A percentile compares a stretch with the other conserved stretches of the same genome.
These are phyloP conservation scores for Cephalopholis sonnerati DNA, from an alignment of 2,113 vertebrate species.

Conservation along the genomic window DNA sequence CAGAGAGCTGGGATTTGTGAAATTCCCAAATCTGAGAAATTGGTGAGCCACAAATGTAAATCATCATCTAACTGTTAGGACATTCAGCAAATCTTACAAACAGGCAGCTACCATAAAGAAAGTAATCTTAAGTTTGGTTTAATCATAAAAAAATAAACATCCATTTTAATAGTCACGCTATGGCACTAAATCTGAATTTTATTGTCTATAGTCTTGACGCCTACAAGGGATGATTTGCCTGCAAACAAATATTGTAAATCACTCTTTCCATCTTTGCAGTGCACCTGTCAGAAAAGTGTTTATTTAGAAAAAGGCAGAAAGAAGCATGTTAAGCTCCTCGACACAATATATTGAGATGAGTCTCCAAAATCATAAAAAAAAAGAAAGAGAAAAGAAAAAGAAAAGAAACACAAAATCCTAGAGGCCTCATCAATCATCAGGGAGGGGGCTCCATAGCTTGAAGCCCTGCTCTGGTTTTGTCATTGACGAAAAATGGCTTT, in stretches of 20 bases:
- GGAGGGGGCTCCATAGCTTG: slow-evolving; percentile 67
- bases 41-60: slow-evolving; percentile 48
- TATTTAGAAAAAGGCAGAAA: slow-evolving; percentile 33
- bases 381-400: slow-evolving; percentile 45
- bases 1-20: slow-evolving; percentile 43
- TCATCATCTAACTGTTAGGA: slow-evolving; percentile 23
- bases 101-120: neutral
- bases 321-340: slow-evolving; percentile 25
- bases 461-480: slow-evolving; percentile 80
- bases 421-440: slow-evolving; percentile 77
- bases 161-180: neutral
- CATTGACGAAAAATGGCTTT: slow-evolving; percentile 83
- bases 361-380: slow-evolving; percentile 50
- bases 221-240: slow-evolving; percentile 7
- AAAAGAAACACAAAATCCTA: slow-evolving; percentile 65
- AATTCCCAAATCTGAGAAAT: slow-evolving; percentile 53
- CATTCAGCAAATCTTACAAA: slow-evolving; percentile 19
- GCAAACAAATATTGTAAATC: slow-evolving; percentile 40
- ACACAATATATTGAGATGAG: slow-evolving; percentile 56
- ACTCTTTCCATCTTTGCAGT: slow-evolving; percentile 20
- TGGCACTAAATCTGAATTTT: slow-evolving; percentile 2
- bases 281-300: slow-evolving; percentile 30
- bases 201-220: slow-evolving; percentile 7
- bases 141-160: neutral
- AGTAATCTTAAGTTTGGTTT: neutral